Evolutionary conservation across 2,888 invertebrate species (phyloP).

Genomic region (Himalopsyche anomala): DNA sequence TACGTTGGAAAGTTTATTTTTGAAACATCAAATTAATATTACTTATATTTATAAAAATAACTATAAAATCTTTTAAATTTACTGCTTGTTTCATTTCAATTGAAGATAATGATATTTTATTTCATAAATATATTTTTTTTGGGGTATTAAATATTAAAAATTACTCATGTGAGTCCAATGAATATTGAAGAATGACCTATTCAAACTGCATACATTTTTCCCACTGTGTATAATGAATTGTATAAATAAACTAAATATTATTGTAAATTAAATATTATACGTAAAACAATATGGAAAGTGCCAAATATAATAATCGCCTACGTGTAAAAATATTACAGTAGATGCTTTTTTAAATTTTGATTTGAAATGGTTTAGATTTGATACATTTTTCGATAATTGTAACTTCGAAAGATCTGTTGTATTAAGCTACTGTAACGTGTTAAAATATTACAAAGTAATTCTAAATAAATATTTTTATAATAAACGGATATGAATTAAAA

Average conservation of each 20-base stretch:
- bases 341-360: conserved; percentile 7
- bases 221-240: too few relatives aligned
- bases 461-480: conserved; percentile 42
- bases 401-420: conserved; percentile 3
- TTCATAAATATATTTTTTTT: too few relatives aligned
- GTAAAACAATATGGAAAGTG: conserved; percentile 39
- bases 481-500: not conserved
- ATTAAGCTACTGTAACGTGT: conserved; percentile 34
- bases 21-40: conserved; percentile 2
- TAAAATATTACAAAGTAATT: conserved; percentile 30
- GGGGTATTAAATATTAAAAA: too few relatives aligned
- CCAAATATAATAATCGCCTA: conserved; percentile 42
- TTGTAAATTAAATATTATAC: conserved; percentile 43
- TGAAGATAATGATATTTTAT: too few relatives aligned
- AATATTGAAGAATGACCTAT: too few relatives aligned
- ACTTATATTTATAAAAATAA: not conserved
- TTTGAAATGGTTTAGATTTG: conserved; percentile 31
- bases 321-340: conserved; percentile 36
- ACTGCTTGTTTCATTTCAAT: too few relatives aligned
- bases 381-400: conserved; percentile 7
- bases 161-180: too few relatives aligned
- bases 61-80: too few relatives aligned
- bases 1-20: conserved; percentile 6
- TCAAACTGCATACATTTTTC: too few relatives aligned
- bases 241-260: not conserved